phyloP scores from a whole-genome alignment of 2,888 invertebrate species.

The Pediacus dermestoides region DNA sequence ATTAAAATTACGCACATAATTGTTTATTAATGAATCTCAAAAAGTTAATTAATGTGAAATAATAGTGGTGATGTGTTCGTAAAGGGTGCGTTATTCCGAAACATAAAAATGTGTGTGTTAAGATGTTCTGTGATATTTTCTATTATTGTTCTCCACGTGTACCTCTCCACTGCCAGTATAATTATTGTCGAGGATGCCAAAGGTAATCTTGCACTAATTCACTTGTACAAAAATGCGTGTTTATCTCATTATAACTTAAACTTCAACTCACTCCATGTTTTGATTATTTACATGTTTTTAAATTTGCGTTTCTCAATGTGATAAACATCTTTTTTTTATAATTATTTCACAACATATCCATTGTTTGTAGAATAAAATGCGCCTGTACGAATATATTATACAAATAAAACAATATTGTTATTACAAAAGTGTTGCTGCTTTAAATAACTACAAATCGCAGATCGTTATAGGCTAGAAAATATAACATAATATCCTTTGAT shows the following conservation, averaged over 20 bases:
- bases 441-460: too few species aligned
- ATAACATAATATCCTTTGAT: too few species aligned
- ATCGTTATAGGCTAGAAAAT: too few species aligned
- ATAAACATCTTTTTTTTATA: conserved; percentile 21
- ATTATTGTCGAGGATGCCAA: conserved; percentile 42
- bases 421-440: too few species aligned
- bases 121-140: conserved; percentile 34
- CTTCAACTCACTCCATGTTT: too few species aligned
- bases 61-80: conserved; percentile 15
- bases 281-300: conserved; percentile 4
- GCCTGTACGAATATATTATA: too few species aligned
- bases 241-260: too few species aligned
- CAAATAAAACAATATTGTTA: too few species aligned
- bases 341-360: conserved; percentile 18
- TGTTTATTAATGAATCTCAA: conserved; percentile 16
- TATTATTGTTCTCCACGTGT: conserved; percentile 21
- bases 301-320: conserved; percentile 19
- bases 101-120: conserved; percentile 34
- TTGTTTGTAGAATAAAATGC: too few species aligned
- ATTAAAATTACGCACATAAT: conserved; percentile 23
- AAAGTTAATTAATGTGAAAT: conserved; percentile 6
- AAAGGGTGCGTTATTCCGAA: conserved; percentile 13
- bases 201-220: too few species aligned
- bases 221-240: too few species aligned
- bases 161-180: conserved; percentile 32